These are phyloP conservation scores for Ceratotherium simum DNA, from an alignment of 2,113 vertebrate species.

Conservation along the genomic window DNA sequence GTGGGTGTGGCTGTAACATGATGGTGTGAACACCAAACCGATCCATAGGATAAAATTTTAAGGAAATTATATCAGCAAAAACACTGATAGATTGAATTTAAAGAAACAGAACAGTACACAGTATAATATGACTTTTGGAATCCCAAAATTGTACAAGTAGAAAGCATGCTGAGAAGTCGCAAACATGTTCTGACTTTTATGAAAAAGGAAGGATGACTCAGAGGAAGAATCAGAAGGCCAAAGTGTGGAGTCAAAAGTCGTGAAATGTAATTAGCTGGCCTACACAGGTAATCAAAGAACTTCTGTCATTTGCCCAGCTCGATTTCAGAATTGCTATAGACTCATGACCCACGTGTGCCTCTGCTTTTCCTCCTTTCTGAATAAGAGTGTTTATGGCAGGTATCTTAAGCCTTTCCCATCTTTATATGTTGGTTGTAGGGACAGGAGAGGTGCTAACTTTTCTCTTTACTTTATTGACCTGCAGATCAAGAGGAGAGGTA, in stretches of 20 bases:
- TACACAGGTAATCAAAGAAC: background rate
- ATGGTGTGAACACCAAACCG: background rate
- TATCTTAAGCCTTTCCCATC: background rate
- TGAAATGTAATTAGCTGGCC: background rate
- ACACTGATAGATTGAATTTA: background rate
- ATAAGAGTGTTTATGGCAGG: background rate
- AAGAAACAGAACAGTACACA: background rate
- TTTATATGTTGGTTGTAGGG: background rate
- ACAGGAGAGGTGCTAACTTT: background rate
- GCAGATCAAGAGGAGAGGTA: background rate
- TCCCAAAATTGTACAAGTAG: background rate
- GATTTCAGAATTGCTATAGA: background rate
- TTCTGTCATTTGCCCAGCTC: background rate
- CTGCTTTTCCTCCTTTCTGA: background rate
- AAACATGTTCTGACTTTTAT: background rate
- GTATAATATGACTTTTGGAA: background rate
- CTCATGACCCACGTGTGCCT: accelerated
- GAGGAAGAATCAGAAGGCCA: background rate
- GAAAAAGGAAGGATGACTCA: background rate
- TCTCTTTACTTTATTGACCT: background rate
- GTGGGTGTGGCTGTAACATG: background rate
- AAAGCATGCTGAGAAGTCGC: background rate
- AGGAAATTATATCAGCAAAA: background rate
- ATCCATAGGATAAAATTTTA: background rate
- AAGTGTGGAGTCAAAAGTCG: background rate